These are phyloP conservation scores for Manis pentadactyla DNA, from an alignment of 2,797 vertebrate genomes.

Conservation along the genomic window DNA sequence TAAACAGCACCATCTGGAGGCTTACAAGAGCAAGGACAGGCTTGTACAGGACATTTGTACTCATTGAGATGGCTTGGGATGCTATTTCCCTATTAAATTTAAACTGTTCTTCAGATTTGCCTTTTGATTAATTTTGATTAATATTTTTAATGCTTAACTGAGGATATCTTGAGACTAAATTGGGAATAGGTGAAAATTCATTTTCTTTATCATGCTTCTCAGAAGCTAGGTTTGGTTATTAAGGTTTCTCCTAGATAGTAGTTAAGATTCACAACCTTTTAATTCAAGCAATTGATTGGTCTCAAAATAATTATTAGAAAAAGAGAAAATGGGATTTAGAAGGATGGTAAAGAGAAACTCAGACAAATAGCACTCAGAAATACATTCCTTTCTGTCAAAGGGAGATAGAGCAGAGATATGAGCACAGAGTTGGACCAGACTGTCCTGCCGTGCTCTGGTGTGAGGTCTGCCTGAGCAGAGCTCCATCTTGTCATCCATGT, in stretches of 20 bases:
- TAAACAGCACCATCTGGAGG: constrained; percentile 85
- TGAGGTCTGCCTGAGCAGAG: not conserved
- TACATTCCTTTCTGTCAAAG: not conserved
- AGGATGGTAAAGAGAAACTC: not conserved
- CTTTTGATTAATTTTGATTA: constrained; percentile 48
- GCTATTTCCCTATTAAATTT: not conserved
- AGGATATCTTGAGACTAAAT: not conserved
- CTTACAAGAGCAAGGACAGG: not conserved
- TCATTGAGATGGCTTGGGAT: not conserved
- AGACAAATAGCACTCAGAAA: not conserved
- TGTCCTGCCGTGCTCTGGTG: accelerated
- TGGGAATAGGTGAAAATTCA: not conserved
- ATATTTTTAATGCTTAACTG: not conserved
- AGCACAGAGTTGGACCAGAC: not conserved
- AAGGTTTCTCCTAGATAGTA: not conserved
- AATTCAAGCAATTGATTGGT: not conserved
- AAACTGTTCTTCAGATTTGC: not conserved
- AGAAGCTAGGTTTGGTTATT: constrained; percentile 32
- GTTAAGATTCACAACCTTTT: constrained; percentile 24
- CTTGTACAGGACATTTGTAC: not conserved
- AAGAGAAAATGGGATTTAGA: not conserved
- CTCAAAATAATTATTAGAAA: not conserved
- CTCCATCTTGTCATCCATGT: not conserved
- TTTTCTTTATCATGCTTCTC: constrained; percentile 33
- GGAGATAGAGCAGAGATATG: not conserved